phyloP scores from a whole-genome alignment of 1,140 invertebrate genomes.

The Micrasema minimum region DNA sequence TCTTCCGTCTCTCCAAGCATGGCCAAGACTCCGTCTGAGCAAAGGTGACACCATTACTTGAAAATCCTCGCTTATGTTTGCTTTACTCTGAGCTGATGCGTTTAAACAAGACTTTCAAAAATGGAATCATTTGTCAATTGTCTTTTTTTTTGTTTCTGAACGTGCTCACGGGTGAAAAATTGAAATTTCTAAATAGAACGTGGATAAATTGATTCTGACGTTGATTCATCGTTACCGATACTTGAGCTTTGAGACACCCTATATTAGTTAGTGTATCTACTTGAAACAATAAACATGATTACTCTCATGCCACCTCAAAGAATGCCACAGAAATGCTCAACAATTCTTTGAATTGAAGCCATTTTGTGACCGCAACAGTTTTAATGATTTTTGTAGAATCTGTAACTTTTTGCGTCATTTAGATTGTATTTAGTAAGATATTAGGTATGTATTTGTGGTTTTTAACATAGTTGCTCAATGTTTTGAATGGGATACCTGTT shows the following conservation, averaged over 20 bases:
- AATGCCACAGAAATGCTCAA: too few species aligned
- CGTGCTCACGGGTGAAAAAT: constrained; percentile 26
- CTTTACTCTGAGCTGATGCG: constrained; percentile 16
- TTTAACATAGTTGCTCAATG: too few species aligned
- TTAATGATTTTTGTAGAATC: not conserved
- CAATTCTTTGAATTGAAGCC: not conserved
- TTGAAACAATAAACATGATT: too few species aligned
- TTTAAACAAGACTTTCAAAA: constrained; percentile 28
- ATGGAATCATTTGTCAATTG: constrained; percentile 43
- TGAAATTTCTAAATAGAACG: constrained; percentile 16
- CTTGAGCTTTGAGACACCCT: not conserved
- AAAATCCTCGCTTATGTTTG: constrained; percentile 1
- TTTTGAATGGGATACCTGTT: too few species aligned
- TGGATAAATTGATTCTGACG: constrained; percentile 27
- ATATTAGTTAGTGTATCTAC: not conserved
- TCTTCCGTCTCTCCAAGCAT: not conserved
- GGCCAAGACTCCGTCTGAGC: not conserved
- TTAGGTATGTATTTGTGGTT: too few species aligned
- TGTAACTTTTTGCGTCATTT: not conserved
- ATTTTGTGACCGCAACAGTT: too few species aligned
- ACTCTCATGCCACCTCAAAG: too few species aligned
- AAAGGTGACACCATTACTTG: constrained; percentile 3
- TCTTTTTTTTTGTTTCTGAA: constrained; percentile 34
- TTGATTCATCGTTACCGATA: constrained; percentile 5
- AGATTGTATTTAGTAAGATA: too few species aligned